Conservation (phyloP, 1,140 invertebrate genomes). For the Drosophila busckii region DNA sequence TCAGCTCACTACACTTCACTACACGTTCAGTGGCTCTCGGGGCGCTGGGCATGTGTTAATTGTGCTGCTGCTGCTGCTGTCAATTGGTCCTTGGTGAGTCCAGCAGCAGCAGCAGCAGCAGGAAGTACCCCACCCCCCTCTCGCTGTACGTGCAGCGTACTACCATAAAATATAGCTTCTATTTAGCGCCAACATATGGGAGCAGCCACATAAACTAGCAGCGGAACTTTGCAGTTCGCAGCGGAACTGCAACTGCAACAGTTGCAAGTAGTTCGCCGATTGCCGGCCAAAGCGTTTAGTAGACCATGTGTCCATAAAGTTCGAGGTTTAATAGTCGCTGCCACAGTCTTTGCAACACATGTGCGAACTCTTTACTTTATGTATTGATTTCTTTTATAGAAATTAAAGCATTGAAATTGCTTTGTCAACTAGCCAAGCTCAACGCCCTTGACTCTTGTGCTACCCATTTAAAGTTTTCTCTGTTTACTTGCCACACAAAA, state of each 20-base stretch:
- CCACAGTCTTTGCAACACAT: background rate
- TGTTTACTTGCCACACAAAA: conserved; percentile 19
- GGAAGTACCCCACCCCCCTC: background rate
- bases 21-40: conserved; percentile 1
- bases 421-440: too few species aligned
- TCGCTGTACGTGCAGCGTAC: conserved; percentile 18
- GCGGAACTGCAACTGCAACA: conserved; percentile 22
- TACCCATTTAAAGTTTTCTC: conserved; percentile 26
- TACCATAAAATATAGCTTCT: conserved; percentile 34
- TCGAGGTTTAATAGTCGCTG: conserved; percentile 21
- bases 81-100: conserved; percentile 22
- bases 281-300: conserved; percentile 40
- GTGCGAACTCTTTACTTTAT: too few species aligned
- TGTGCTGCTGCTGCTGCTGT: conserved; percentile 34
- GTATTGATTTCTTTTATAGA: background rate
- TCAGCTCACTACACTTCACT: conserved; percentile 1
- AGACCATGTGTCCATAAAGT: conserved; percentile 32
- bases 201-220: conserved; percentile 27
- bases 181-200: conserved; percentile 31
- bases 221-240: conserved; percentile 24
- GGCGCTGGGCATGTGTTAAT: conserved; percentile 36
- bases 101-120: background rate
- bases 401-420: background rate
- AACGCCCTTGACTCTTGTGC: conserved; percentile 20
- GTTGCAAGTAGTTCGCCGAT: conserved; percentile 25